Evolutionary conservation across 2,113 vertebrate species (phyloP).

Genomic region (Coptodon bakossiorum): DNA sequence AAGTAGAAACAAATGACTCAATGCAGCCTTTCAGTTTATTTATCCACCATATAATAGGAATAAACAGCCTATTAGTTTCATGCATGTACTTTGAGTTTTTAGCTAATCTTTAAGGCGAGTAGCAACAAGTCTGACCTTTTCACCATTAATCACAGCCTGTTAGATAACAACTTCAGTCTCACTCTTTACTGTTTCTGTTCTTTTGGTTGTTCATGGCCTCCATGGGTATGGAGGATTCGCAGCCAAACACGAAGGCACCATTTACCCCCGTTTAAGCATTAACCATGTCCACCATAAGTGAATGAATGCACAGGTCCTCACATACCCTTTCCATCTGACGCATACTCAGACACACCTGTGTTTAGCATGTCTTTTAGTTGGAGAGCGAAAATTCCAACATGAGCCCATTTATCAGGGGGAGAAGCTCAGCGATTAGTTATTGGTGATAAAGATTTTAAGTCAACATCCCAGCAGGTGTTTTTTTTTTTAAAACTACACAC

Average conservation of each 20-base stretch:
- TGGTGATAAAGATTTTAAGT: conserved; percentile 83
- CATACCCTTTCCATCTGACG: conserved; percentile 18
- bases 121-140: conserved; percentile 13
- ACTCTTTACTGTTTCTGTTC: background rate
- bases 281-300: conserved; percentile 37
- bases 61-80: background rate
- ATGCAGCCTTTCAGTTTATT: conserved; percentile 8
- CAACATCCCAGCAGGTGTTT: conserved; percentile 87
- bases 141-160: conserved; percentile 1
- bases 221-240: background rate
- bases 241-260: conserved; percentile 1
- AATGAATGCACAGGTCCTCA: conserved; percentile 30
- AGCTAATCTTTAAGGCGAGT: conserved; percentile 9
- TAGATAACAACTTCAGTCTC: background rate
- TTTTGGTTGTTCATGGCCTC: conserved; percentile 5
- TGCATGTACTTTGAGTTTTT: background rate
- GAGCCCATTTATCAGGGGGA: conserved; percentile 77
- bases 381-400: conserved; percentile 60
- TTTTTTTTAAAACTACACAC: conserved; percentile 67
- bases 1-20: conserved; percentile 1
- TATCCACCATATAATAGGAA: conserved; percentile 6
- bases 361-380: conserved; percentile 53
- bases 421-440: conserved; percentile 77
- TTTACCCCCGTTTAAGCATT: conserved; percentile 49
- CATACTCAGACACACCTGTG: conserved; percentile 62